Evolutionary conservation across 2,888 invertebrate genomes (phyloP).

Genomic region (Drosophila nr. fundita): DNA sequence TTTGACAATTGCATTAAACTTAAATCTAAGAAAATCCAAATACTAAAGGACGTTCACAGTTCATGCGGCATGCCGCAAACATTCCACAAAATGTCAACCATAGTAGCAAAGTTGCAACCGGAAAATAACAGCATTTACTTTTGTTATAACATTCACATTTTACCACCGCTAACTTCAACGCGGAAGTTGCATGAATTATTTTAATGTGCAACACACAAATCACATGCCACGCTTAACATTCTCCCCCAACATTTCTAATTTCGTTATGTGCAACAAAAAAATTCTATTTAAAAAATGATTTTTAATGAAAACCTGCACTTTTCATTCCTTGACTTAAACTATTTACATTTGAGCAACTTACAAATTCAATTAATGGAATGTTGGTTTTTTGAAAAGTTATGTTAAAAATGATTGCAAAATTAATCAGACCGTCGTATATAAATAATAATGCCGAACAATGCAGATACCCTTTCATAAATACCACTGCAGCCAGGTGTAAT

Average conservation of each 20-base stretch:
- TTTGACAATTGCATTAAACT: conserved; percentile 37
- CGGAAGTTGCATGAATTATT: conserved; percentile 49
- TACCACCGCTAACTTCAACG: conserved; percentile 36
- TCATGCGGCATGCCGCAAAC: conserved; percentile 22
- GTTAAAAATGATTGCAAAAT: background rate
- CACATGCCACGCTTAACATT: conserved; percentile 17
- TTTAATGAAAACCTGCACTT: background rate
- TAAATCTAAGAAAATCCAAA: background rate
- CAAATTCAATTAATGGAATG: background rate
- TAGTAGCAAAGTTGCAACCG: conserved; percentile 41
- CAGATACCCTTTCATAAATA: background rate
- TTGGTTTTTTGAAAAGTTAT: background rate
- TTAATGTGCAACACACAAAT: conserved; percentile 22
- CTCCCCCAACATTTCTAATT: conserved; percentile 46
- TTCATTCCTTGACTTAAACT: background rate
- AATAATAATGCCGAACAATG: background rate
- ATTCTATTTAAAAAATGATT: background rate
- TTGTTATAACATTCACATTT: conserved; percentile 58
- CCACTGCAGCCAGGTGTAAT: conserved; percentile 9
- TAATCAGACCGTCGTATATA: background rate
- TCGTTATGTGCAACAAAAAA: conserved; percentile 1
- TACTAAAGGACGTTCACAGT: conserved; percentile 16
- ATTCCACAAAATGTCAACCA: conserved; percentile 48
- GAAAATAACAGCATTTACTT: conserved; percentile 52
- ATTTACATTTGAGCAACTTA: background rate